These are phyloP conservation scores for zebrafish (Danio rerio) DNA, from an alignment of 2,113 vertebrate genomes.

Conservation along the genomic window GRCz12tu NC_133185.1:38120001-38120500, in stretches of 20 bases:
- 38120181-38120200: not conserved
- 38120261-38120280: too few relatives aligned
- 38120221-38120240: too few relatives aligned
- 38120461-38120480: too few relatives aligned
- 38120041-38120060: not conserved
- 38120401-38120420: not conserved
- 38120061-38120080: slow-evolving; percentile 17
- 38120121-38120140: not conserved
- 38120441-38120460: not conserved
- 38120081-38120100: slow-evolving; percentile 4
- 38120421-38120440: not conserved
- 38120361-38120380: not conserved
- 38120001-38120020: slow-evolving; percentile 16
- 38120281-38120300: too few relatives aligned
- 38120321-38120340: not conserved
- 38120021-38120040: slow-evolving; percentile 21
- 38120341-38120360: not conserved
- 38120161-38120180: not conserved
- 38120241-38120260: too few relatives aligned
- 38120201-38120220: not conserved
- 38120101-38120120: slow-evolving; percentile 17
- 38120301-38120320: too few relatives aligned
- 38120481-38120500: too few relatives aligned
- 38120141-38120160: not conserved
- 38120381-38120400: not conserved